Evolutionary conservation across 64 coral and sea anemone species (phyloP).

Genomic region (Anthopleura sola): DNA sequence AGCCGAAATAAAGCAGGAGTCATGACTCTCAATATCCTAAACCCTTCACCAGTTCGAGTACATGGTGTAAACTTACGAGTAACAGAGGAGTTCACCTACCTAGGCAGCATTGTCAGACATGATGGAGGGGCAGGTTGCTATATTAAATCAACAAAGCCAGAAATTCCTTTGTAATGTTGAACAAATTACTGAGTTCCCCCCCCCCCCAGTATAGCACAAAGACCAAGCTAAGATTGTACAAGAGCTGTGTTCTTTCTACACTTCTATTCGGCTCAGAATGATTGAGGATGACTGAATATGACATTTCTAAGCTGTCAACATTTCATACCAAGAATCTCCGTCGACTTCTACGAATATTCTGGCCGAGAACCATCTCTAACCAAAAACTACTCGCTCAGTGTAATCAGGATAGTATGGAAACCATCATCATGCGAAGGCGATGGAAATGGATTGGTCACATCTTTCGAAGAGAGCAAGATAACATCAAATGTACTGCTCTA

Average conservation of each 20-base stretch:
- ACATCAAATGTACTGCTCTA: background rate
- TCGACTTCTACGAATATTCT: background rate
- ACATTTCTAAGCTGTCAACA: background rate
- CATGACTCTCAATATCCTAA: background rate
- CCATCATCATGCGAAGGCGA: background rate
- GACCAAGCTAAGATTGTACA: too few species aligned
- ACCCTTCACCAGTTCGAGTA: background rate
- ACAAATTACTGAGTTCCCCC: conserved; percentile 28
- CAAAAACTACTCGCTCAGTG: background rate
- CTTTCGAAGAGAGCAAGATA: background rate
- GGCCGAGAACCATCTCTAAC: background rate
- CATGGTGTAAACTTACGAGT: background rate
- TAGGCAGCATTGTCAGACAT: background rate
- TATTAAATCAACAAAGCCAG: conserved; percentile 35
- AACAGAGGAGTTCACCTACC: conserved; percentile 2
- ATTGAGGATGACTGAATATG: background rate
- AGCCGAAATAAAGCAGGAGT: conserved; percentile 5
- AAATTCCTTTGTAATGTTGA: conserved; percentile 8
- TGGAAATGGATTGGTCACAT: background rate
- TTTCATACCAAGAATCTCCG: conserved; percentile 2
- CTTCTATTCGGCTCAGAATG: conserved; percentile 35
- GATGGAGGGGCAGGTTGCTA: conserved; percentile 7
- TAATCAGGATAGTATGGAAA: background rate
- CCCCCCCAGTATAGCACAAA: conserved; percentile 22
- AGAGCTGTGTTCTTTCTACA: conserved; percentile 19